Base-by-base conservation (phyloP, 1,140 invertebrate genomes). In the Sitobion miscanthi region DNA sequence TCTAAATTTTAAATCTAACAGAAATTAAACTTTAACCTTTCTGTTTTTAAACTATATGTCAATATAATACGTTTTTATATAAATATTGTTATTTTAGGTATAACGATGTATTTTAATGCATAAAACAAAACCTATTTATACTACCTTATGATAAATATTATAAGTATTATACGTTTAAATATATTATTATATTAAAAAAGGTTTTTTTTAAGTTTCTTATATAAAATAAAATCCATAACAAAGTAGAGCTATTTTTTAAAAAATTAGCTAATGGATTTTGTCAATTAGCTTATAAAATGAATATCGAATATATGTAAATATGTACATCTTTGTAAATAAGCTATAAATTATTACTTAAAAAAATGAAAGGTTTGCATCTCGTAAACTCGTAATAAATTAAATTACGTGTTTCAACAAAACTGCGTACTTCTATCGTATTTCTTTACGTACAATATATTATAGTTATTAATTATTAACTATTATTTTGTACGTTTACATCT, bases 311-410 rank as follows among this genome's bases (percentile, higher is more conserved):
- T 69, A 69, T n/a, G 30, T 69, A 69, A 69, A 69, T n/a, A 8
- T 69, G 30, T 69, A 6, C 30, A 77, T 77, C 30, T 77, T 14
- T 77, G 30, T n/a, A n/a, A 77, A 77, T 6, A 77, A 35, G 14
- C 62, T 77, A 77, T 77, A 77, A 17, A 77, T 77, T 77, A 77
- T n/a, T 17, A n/a, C 30, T 77, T 17, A 2, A n/a, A 77, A 77
- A 77, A 77, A n/a, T 77, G n/a, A 77, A 77, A 77, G 62, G 62
- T n/a, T 77, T n/a, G 62, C 62, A 77, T 77, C n/a, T 77, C 30
- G n/a, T n/a, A 17, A 77, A 17, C 4, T 77, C 17, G n/a, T 77
- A 77, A 77, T 77, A 77, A 77, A 77, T 77, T n/a, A 17, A 77
- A 77, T 77, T n/a, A 35, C 14, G 14, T 77, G 9, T 77, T 77